Conservation (phyloP, 2,797 vertebrate genomes). For the Erpetoichthys calabaricus region DNA sequence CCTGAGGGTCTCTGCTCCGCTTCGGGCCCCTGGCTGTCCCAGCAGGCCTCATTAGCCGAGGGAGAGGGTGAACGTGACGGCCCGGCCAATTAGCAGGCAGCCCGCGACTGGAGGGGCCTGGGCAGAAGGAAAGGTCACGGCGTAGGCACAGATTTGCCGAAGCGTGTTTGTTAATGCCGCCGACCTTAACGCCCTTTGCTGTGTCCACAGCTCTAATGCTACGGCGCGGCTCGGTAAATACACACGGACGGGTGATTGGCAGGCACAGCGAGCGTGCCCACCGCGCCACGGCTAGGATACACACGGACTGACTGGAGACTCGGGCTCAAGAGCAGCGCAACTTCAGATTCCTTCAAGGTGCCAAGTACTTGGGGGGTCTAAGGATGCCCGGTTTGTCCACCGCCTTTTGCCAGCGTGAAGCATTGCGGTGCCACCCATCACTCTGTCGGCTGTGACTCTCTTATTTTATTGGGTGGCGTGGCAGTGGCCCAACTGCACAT, state of each 20-base stretch:
- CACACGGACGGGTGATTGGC: not conserved
- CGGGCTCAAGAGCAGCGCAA: too few species aligned
- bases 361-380: too few species aligned
- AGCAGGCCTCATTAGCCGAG: not conserved
- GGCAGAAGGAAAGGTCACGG: not conserved
- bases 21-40: not conserved
- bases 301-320: too few species aligned
- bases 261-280: not conserved
- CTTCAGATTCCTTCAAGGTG: too few species aligned
- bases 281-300: too few species aligned
- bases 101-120: not conserved
- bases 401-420: too few species aligned
- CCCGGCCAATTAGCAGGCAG: conserved; percentile 1
- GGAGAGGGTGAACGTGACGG: not conserved
- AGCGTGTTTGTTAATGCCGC: conserved; percentile 1
- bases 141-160: not conserved
- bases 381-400: too few species aligned
- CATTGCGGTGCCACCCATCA: too few species aligned
- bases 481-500: too few species aligned
- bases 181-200: not conserved
- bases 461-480: too few species aligned
- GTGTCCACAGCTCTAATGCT: not conserved
- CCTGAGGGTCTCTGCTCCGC: too few species aligned
- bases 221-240: not conserved
- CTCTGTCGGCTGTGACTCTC: too few species aligned